Evolutionary conservation across 2,888 invertebrate genomes (phyloP), one percentile per base, ranked within the genome.

Genomic region (Agrilus biguttatus): DNA sequence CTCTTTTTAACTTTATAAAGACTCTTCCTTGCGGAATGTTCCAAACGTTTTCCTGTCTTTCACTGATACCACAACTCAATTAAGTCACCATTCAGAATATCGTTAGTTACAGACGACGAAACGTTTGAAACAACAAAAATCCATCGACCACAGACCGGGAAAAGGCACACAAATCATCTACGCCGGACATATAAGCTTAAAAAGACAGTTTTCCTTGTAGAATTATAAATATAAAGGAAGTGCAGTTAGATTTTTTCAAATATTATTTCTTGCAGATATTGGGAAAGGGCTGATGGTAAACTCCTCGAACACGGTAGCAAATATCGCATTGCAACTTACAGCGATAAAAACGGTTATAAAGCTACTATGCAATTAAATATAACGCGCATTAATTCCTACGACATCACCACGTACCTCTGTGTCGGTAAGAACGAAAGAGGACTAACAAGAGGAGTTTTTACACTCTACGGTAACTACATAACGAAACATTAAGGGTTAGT

Each of bases 351-450:
- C 44, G 60, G 62, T 8, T 77, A 78, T 67, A 73, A 84, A 62
- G 77, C 82, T 49, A 77, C 77, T 56, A 88, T 88, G 86, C 75
- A 77, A 45, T 68, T 91, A 37, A 86, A 83, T 55, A 79, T 91
- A 40, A 78, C 77, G 1, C 73, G 77, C 47, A 67, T 88, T 33
- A 73, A 73, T 34, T 67, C 72, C 5, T 67, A 74, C 42, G 91
- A 92, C 59, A 73, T 80, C 43, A 79, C 80, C 13, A 73, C 76
- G 48, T 92, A 90, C 64, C 79, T 83, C 59, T 92, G 92, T 59
- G 78, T 87, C 42, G 83, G 81, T 44, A 88, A 87, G 61, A 92
- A 91, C 59, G 83, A 84, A 51, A 69, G 86, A 19, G 83, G 86
- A 50, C 78, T 79, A 37, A 85, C 87, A 1, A 81, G 79, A 59